phyloP scores from a whole-genome alignment of 2,797 vertebrate species.

The Falco rusticolus region DNA sequence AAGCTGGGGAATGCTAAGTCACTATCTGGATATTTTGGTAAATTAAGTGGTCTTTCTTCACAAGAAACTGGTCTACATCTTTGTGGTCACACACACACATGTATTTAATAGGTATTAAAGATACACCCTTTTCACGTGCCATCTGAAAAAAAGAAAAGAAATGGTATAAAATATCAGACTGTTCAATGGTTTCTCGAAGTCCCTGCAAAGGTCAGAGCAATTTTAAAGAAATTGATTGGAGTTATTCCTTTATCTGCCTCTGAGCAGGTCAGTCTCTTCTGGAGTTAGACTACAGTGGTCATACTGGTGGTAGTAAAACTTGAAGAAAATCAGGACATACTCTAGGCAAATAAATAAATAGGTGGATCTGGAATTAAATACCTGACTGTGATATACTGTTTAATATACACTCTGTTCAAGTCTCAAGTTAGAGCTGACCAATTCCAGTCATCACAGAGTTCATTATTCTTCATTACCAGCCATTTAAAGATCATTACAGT shows the following conservation, averaged over 20 bases:
- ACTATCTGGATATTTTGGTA: not conserved
- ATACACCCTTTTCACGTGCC: not conserved
- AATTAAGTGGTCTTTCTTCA: not conserved
- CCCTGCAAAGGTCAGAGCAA: not conserved
- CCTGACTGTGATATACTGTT: not conserved
- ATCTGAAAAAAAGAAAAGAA: not conserved
- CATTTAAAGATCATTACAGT: slow-evolving; percentile 22
- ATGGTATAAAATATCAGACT: not conserved
- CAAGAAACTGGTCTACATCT: not conserved
- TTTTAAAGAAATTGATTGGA: not conserved
- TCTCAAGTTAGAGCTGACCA: not conserved
- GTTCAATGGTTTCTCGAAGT: not conserved
- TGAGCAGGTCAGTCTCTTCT: not conserved
- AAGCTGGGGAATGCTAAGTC: not conserved
- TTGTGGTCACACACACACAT: not conserved
- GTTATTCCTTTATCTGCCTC: not conserved
- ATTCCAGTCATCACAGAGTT: not conserved
- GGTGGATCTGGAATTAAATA: not conserved
- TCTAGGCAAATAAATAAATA: not conserved
- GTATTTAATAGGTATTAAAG: not conserved
- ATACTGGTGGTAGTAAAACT: not conserved
- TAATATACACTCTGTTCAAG: not conserved
- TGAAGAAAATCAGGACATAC: not conserved
- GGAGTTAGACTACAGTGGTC: not conserved
- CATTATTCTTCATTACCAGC: slow-evolving; percentile 20